Percentiles rank a stretch among this genome's conserved stretches.
Conservation (phyloP, 2,888 invertebrate genomes). For the Schizaphis graminum region DNA sequence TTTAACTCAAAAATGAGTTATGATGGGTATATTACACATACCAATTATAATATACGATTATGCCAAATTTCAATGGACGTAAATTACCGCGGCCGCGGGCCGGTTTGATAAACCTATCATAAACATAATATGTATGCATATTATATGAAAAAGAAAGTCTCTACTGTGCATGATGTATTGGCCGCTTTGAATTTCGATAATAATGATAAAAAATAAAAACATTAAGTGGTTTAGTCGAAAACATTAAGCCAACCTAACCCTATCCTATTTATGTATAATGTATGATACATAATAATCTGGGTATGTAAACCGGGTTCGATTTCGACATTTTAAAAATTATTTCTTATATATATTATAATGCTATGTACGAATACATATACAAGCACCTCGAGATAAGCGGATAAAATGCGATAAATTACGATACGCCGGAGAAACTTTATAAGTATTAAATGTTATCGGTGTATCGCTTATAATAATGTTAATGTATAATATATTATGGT, state of each 20-base stretch:
- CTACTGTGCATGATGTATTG: neutral
- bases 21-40: neutral
- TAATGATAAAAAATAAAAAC: neutral
- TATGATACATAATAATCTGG: neutral
- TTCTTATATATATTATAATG: neutral
- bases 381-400: neutral
- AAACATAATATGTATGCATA: neutral
- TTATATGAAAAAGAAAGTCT: neutral
- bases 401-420: slow-evolving; percentile 2
- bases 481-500: neutral
- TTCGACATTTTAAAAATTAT: neutral
- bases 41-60: neutral
- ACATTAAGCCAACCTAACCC: neutral
- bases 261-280: neutral
- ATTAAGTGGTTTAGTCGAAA: neutral
- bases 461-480: neutral
- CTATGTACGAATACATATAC: neutral
- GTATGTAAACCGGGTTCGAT: neutral
- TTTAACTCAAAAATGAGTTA: neutral
- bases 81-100: neutral
- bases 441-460: neutral
- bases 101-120: neutral
- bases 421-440: neutral
- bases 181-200: neutral
- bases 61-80: neutral